Percentiles rank a stretch among this genome's conserved stretches.
phyloP scores from a whole-genome alignment of 2,113 vertebrate genomes.

The Camarhynchus parvulus region DNA sequence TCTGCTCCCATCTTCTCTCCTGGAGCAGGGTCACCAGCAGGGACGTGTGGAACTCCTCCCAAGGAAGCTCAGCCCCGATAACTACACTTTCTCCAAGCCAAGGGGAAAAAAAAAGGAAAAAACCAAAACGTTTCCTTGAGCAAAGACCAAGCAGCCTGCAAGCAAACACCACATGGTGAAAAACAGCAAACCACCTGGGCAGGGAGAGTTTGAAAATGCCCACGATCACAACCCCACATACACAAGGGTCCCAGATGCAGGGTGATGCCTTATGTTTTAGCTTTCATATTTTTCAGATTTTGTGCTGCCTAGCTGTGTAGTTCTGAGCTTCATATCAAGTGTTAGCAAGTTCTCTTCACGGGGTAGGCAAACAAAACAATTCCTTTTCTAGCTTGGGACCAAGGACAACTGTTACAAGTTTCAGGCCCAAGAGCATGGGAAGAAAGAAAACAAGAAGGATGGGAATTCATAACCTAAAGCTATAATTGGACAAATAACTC shows the following conservation, averaged over 20 bases:
- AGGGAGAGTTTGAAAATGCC: neutral
- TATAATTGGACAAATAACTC: neutral
- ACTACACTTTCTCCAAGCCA: neutral
- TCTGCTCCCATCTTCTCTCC: neutral
- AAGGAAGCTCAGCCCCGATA: neutral
- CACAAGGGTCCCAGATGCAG: neutral
- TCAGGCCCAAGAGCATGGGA: neutral
- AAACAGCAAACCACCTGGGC: neutral
- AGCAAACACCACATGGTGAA: fast-evolving
- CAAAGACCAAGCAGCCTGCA: neutral
- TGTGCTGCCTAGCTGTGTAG: neutral
- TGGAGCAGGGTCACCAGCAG: no score
- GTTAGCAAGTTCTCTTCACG: neutral
- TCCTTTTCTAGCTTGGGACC: neutral
- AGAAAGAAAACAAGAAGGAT: neutral
- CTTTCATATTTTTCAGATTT: neutral
- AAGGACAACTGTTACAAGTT: neutral
- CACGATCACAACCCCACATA: fast-evolving
- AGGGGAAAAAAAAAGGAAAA: neutral
- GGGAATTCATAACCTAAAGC: neutral
- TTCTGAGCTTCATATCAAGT: neutral
- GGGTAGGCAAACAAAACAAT: neutral
- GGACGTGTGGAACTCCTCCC: fast-evolving
- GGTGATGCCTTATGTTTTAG: neutral
- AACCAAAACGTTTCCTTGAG: neutral